A percentile compares a stretch with the other conserved stretches of the same genome.
phyloP scores from a whole-genome alignment of 2,113 vertebrate genomes.

The Dromiciops gliroides region DNA sequence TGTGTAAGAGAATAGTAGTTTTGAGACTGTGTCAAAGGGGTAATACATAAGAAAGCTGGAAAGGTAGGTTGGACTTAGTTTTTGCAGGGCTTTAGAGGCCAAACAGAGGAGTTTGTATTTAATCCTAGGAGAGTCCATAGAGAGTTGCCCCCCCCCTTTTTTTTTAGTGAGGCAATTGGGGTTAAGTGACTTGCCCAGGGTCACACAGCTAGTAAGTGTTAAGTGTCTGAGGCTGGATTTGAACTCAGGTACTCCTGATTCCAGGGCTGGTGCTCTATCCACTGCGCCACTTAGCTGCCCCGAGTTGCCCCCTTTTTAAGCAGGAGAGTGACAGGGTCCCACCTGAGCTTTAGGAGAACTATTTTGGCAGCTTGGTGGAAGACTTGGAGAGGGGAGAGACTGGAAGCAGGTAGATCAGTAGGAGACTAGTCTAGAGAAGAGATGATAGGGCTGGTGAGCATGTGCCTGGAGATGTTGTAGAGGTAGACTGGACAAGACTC shows the following conservation, averaged over 20 bases:
- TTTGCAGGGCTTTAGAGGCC: neutral
- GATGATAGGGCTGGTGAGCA: neutral
- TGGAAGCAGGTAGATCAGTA: neutral
- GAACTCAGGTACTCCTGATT: no score
- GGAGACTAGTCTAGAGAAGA: neutral
- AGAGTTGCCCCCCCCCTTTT: neutral
- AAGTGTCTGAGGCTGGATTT: no score
- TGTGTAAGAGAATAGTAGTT: no score
- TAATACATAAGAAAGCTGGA: neutral
- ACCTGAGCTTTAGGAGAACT: neutral
- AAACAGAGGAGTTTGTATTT: neutral
- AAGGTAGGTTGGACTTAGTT: neutral
- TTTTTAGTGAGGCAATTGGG: no score
- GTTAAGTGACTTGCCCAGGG: no score
- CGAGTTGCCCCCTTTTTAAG: neutral
- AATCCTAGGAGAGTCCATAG: neutral
- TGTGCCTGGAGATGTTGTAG: neutral
- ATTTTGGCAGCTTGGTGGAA: neutral
- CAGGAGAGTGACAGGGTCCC: neutral
- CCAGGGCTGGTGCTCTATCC: no score
- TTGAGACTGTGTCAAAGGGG: neutral
- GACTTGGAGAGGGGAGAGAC: neutral
- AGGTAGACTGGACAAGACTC: neutral
- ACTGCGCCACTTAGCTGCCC: no score
- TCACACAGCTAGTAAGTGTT: no score